These are phyloP conservation scores for Eleginops maclovinus DNA, from an alignment of 2,113 vertebrate species.

Conservation along the genomic window DNA sequence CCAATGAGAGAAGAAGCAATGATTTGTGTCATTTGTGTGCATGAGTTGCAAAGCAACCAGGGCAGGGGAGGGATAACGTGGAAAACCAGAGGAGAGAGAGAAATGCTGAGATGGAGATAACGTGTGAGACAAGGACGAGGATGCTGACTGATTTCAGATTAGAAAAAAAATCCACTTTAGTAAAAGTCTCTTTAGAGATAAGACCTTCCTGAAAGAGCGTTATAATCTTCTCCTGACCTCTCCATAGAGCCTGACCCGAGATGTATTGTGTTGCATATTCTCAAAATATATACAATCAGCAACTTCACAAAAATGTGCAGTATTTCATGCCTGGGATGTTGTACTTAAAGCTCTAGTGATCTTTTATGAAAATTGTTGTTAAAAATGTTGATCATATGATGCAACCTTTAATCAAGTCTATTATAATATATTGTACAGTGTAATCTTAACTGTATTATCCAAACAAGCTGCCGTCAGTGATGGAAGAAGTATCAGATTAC, in stretches of 20 bases:
- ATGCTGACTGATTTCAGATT: conserved; percentile 39
- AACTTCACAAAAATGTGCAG: too few species aligned
- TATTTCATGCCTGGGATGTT: neutral
- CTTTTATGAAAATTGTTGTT: too few species aligned
- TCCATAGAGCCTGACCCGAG: neutral
- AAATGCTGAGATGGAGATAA: conserved; percentile 32
- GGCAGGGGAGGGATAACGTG: conserved; percentile 35
- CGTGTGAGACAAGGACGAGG: neutral
- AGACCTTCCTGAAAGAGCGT: conserved; percentile 5
- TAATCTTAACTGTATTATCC: too few species aligned
- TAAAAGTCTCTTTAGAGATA: conserved; percentile 35
- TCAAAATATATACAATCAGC: too few species aligned
- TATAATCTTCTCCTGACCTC: neutral
- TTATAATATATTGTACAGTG: neutral
- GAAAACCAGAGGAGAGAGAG: conserved; percentile 12
- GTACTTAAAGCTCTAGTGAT: neutral
- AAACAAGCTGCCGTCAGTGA: too few species aligned
- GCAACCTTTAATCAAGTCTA: neutral
- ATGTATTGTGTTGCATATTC: neutral
- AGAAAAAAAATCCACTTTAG: conserved; percentile 32
- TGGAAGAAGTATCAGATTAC: too few species aligned
- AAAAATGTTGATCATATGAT: neutral
- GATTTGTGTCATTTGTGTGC: conserved; percentile 27
- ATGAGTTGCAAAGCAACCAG: neutral
- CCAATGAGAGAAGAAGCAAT: neutral